phyloP scores from a whole-genome alignment of 2,797 vertebrate genomes.

The Phoebastria nigripes region DNA sequence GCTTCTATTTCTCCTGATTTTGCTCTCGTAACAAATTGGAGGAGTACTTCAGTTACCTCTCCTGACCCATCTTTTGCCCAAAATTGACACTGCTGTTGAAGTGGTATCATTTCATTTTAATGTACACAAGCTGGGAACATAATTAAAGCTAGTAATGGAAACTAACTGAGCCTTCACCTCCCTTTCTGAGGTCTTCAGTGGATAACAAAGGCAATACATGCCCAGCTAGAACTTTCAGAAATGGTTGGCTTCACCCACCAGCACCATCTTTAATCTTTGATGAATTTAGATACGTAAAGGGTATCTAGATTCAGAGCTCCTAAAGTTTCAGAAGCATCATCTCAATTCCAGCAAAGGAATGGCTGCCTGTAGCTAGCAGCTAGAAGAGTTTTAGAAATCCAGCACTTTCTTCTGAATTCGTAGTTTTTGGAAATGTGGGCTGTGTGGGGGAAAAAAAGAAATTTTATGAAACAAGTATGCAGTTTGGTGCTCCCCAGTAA shows the following conservation, averaged over 20 bases:
- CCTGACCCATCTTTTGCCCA: background rate
- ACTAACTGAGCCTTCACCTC: background rate
- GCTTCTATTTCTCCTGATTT: background rate
- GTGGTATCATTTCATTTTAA: background rate
- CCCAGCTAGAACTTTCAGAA: background rate
- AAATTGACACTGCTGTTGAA: background rate
- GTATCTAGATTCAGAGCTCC: background rate
- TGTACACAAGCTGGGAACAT: background rate
- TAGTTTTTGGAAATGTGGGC: background rate
- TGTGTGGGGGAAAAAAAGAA: accelerated
- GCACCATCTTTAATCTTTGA: background rate
- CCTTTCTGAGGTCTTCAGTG: background rate
- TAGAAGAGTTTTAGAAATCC: background rate
- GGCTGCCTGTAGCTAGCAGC: background rate
- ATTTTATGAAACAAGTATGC: background rate
- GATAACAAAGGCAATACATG: background rate
- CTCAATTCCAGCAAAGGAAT: background rate
- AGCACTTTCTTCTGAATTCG: background rate
- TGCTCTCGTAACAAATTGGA: background rate
- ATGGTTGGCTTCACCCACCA: background rate
- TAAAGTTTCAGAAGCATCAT: background rate
- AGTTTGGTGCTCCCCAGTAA: background rate
- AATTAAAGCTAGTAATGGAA: background rate
- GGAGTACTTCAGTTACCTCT: background rate
- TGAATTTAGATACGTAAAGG: background rate